These are phyloP conservation scores for Apodemia duryi DNA, from an alignment of 2,888 invertebrate species.

Conservation along the genomic window DNA sequence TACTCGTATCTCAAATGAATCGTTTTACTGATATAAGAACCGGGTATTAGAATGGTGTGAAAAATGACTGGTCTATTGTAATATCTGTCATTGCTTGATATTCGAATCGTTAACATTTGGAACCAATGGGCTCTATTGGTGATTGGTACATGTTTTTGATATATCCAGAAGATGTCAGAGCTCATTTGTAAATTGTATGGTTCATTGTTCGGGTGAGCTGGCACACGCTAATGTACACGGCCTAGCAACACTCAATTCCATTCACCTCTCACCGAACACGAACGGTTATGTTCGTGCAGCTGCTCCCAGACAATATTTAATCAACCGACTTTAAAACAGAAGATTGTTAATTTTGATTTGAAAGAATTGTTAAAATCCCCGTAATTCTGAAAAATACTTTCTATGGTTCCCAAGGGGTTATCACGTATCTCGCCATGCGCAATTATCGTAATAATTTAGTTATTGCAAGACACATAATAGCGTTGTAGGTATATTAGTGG, in stretches of 20 bases:
- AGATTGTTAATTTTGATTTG: background rate
- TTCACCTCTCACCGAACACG: constrained; percentile 76
- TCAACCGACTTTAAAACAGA: background rate
- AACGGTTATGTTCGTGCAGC: constrained; percentile 49
- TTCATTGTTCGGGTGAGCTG: constrained; percentile 74
- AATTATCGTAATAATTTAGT: too few relatives aligned
- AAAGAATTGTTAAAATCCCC: too few relatives aligned
- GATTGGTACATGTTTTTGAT: constrained; percentile 6
- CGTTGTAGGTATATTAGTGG: too few relatives aligned
- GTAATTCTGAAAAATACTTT: too few relatives aligned
- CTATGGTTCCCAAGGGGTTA: too few relatives aligned
- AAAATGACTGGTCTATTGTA: background rate
- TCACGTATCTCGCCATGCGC: too few relatives aligned
- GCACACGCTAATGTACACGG: constrained; percentile 69
- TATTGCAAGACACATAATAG: too few relatives aligned
- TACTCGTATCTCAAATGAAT: too few relatives aligned
- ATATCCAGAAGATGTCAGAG: constrained; percentile 8
- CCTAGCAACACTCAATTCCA: constrained; percentile 72
- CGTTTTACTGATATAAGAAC: too few relatives aligned
- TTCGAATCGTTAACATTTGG: too few relatives aligned
- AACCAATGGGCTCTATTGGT: constrained; percentile 1
- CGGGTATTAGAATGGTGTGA: background rate
- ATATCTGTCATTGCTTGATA: background rate
- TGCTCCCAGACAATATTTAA: background rate
- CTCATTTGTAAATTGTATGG: constrained; percentile 41